phyloP scores from a whole-genome alignment of 2,113 vertebrate genomes.

The Dolichotis patagonum region DNA sequence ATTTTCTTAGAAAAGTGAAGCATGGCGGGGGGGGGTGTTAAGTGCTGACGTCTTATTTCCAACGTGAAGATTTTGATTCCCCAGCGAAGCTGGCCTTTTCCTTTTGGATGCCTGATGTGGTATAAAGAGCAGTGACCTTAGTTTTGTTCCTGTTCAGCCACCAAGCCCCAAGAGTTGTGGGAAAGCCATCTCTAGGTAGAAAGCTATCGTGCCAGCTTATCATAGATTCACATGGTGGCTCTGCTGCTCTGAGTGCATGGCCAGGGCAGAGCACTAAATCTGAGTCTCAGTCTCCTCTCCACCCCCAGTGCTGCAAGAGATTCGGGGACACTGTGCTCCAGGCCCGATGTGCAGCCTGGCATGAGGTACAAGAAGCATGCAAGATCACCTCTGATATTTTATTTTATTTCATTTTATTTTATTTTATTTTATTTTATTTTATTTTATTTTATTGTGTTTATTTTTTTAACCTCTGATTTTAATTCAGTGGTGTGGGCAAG shows the following conservation, averaged over 20 bases:
- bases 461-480: no score
- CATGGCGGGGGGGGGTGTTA: not conserved
- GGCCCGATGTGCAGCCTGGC: not conserved
- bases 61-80: not conserved
- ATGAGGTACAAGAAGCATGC: not conserved
- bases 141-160: slow-evolving; percentile 19
- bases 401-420: no score
- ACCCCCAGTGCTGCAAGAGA: not conserved
- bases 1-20: slow-evolving; percentile 63
- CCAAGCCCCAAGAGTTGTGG: not conserved
- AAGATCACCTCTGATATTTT: not conserved
- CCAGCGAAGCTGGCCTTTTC: not conserved
- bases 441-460: no score
- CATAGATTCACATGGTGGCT: not conserved
- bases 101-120: not conserved
- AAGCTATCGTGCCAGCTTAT: not conserved
- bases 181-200: not conserved
- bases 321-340: not conserved
- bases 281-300: not conserved
- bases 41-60: not conserved
- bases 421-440: no score
- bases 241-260: not conserved
- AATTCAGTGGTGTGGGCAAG: not conserved
- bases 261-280: not conserved
- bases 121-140: not conserved